Base-by-base conservation (phyloP, 2,888 invertebrate genomes). In the Mythimna impura region DNA sequence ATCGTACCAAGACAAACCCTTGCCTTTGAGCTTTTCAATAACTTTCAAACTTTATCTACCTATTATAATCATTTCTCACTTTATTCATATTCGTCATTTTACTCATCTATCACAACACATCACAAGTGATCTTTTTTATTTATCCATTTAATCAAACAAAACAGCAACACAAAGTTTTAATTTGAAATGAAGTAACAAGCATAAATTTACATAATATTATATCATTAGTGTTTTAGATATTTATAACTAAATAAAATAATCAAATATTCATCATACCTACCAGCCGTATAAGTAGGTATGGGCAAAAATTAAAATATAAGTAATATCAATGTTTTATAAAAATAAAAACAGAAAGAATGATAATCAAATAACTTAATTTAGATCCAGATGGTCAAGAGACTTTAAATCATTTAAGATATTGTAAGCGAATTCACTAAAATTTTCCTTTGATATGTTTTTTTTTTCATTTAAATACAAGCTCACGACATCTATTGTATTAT, bases 401-500 rank as follows among this genome's bases (percentile, higher is more conserved):
- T 47, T 20, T 14, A n/a, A 50, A n/a, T 7, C n/a, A n/a, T 52
- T 52, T 52, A 52, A 52, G n/a, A 9, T n/a, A 52, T 52, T 17
- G 1, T n/a, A 8, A n/a, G n/a, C n/a, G 50, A 52, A n/a, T 52
- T n/a, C 1, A n/a, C n/a, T 52, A 52, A 52, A n/a, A 52, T 52
- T n/a, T 52, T n/a, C 50, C n/a, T n/a, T n/a, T 9, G n/a, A 52
- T n/a, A 52, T 52, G n/a, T 50, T 30, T 47, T 12, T 55, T 34
- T 14, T 52, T n/a, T 40, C 3, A n/a, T 43, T 50, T 14, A 52
- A 12, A 25, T n/a, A n/a, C 12, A 12, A 61, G 17, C 63, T 55
- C 64, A 36, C 83, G 80, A 52, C 80, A 80, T 78, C 80, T 80
- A 2, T 66, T 25, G n/a, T 47, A 36, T 10, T 30, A 17, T 40